Evolutionary conservation across 2,113 vertebrate genomes (phyloP).

Genomic region (Halcyon senegalensis): DNA sequence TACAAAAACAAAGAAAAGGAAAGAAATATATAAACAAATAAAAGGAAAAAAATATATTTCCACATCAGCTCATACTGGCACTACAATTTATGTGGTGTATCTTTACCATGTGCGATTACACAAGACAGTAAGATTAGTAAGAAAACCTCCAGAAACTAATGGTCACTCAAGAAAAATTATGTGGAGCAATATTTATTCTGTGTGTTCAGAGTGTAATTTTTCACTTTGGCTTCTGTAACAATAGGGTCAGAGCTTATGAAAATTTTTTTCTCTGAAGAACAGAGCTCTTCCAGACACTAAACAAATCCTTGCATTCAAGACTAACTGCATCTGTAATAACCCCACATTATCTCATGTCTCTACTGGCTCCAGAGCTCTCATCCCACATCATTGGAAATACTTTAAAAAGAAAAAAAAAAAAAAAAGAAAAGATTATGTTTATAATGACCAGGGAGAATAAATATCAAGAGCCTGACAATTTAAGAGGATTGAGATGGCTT

Average conservation of each 20-base stretch:
- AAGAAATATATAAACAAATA: background rate
- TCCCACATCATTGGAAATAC: background rate
- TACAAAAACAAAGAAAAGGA: background rate
- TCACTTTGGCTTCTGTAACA: background rate
- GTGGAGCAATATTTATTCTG: background rate
- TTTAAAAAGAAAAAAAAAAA: background rate
- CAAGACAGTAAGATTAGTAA: background rate
- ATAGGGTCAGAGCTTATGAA: background rate
- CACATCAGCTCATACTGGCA: background rate
- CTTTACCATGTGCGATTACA: background rate
- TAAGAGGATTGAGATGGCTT: background rate
- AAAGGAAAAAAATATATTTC: background rate
- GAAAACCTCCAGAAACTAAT: background rate
- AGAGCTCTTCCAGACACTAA: background rate
- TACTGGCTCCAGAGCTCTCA: background rate
- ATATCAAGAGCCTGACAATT: background rate
- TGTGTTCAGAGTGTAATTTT: background rate
- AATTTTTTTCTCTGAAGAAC: background rate
- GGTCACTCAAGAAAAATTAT: background rate
- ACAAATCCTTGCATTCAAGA: background rate
- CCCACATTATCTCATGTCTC: background rate
- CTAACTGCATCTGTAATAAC: background rate
- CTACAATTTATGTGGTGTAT: background rate
- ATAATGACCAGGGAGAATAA: background rate
- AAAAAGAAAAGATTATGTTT: background rate